Evolutionary conservation across 2,888 invertebrate genomes (phyloP), one percentile per base, ranked within the genome.

Genomic region (Cryptocephalus primarius): DNA sequence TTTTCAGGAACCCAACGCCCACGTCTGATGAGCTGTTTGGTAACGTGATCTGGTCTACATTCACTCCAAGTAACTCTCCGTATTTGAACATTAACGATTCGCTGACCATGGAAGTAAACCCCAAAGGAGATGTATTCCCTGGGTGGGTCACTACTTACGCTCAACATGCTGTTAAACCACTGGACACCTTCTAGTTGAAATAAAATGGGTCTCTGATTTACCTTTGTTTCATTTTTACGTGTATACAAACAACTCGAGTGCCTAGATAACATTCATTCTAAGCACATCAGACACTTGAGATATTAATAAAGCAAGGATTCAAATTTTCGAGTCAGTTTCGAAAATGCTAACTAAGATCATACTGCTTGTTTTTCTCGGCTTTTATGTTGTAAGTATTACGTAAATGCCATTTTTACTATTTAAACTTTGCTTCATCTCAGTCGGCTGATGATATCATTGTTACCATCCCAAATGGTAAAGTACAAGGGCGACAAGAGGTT

Each of bases 1-100:
- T 22, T 22, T 22, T 41, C 11, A 58, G 59, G 42, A 62, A 68
- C 44, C 71, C 71, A 2, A 63, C 64, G 8, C 64, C 65, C 1
- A 33, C 51, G 0, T 45, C 39, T 9, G 43, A 42, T 3, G 45
- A 51, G 2, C 9, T 53, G 1, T 48, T 54, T 6, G 48, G 48
- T 38, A 46, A 49, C 14, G 40, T 51, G 11, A 41, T 32, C 33
- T 58, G 56, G 55, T 54, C 55, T 1, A 50, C 32, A 34, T 43
- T 55, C 8, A 12, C 41, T 32, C 43, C 49, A 11, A 33, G 46
- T 22, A 14, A 49, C 40, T 53, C 53, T 38, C 42, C 46, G 8
- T 55, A 50, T 40, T 43, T 55, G 40, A 51, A 55, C 43, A 53
- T 55, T 9, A 47, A 52, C 33, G 49, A 50, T 22, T 51, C 49